Evolutionary conservation across 2,888 invertebrate genomes (phyloP).

Genomic region (Lacanobia oleracea): DNA sequence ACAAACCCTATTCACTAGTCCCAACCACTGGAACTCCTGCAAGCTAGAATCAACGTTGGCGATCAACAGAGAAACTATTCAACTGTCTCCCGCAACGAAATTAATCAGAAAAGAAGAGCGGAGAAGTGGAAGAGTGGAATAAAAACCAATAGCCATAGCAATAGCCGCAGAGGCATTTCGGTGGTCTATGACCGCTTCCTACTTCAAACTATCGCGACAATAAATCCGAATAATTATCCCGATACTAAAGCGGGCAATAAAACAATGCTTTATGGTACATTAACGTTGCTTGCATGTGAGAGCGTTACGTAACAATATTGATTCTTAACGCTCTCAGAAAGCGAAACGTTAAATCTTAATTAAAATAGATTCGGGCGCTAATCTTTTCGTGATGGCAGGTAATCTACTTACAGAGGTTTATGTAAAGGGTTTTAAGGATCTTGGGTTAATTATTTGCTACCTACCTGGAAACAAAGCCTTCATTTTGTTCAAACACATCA

Average conservation of each 20-base stretch:
- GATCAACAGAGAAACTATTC: too few relatives aligned
- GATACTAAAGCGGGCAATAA: conserved; percentile 48
- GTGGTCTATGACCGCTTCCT: conserved; percentile 28
- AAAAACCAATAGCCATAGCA: too few relatives aligned
- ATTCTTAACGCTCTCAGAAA: conserved; percentile 37
- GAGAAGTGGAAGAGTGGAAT: too few relatives aligned
- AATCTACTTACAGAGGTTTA: conserved; percentile 36
- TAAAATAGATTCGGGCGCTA: conserved; percentile 35
- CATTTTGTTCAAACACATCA: not conserved
- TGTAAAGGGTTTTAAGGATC: conserved; percentile 29
- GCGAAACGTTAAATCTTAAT: conserved; percentile 29
- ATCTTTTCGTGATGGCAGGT: conserved; percentile 34
- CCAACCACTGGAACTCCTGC: too few relatives aligned
- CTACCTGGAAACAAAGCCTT: not conserved
- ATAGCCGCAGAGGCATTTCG: not conserved
- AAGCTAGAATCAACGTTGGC: too few relatives aligned
- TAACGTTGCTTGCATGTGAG: conserved; percentile 41
- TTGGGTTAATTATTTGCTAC: conserved; percentile 29
- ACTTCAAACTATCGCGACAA: conserved; percentile 21
- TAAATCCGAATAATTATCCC: conserved; percentile 57
- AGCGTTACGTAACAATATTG: conserved; percentile 45
- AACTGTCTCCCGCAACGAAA: too few relatives aligned
- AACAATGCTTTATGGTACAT: conserved; percentile 45
- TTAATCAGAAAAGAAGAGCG: too few relatives aligned
- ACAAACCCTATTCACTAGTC: too few relatives aligned